These are phyloP conservation scores for Chrysemys picta DNA, from an alignment of 2,113 vertebrate species.

Conservation along the genomic window DNA sequence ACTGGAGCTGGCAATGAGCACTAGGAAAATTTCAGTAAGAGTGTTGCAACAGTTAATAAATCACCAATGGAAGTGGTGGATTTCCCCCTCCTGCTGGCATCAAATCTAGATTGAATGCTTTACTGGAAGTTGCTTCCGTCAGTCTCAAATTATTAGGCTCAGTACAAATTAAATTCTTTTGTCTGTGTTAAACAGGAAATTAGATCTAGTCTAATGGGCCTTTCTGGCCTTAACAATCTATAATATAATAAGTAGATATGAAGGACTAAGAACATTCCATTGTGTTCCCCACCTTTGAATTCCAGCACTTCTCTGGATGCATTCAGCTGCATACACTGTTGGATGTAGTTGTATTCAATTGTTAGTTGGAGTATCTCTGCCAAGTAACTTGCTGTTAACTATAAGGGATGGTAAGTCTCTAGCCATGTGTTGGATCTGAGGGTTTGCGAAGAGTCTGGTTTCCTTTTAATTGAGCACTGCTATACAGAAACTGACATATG, in stretches of 20 bases:
- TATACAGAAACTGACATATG: neutral
- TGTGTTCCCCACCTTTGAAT: neutral
- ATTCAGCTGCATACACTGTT: neutral
- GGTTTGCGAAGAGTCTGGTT: neutral
- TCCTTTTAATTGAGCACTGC: neutral
- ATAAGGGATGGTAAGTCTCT: neutral
- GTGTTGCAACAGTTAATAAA: neutral
- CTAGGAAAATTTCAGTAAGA: neutral
- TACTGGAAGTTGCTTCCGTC: neutral
- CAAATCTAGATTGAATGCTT: neutral
- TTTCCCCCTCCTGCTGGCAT: neutral
- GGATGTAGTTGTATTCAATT: neutral
- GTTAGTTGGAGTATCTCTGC: neutral
- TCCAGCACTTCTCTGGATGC: neutral
- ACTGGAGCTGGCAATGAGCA: neutral
- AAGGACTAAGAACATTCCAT: neutral
- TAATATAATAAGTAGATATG: neutral
- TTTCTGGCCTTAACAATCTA: neutral
- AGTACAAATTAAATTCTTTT: neutral
- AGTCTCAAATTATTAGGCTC: neutral
- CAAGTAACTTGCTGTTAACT: neutral
- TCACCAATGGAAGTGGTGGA: neutral
- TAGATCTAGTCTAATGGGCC: neutral
- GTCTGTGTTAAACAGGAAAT: neutral
- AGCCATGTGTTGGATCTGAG: neutral